Evolutionary conservation across 1,140 invertebrate genomes (phyloP), one percentile per base, ranked within the genome.

Genomic region (Micrasema longulum): DNA sequence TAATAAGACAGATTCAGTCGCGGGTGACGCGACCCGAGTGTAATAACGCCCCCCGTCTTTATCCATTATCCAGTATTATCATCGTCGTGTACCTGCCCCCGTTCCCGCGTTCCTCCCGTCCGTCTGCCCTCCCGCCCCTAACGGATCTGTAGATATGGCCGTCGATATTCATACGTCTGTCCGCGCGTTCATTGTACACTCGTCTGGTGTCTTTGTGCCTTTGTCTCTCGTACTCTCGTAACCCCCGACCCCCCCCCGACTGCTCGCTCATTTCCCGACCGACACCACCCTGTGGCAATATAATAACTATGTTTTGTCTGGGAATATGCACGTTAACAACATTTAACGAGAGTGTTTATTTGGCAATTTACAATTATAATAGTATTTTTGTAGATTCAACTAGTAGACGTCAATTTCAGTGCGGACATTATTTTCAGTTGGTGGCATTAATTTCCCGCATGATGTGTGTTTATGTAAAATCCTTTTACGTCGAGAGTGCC

Each of bases 91-190:
- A 23, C 35, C 31, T 41, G 10, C 50, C 12, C 14, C 55, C 43
- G 16, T 6, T 16, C n/a, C 35, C 69, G 31, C 64, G 18, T 14
- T 18, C 35, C 26, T 6, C 38, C 5, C 7, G 45, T 47, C 35
- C 22, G 47, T 52, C 68, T 64, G 43, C 16, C 9, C 41, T n/a
- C 26, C 26, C 2, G 26, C 26, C 26, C 41, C 67, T 70, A 74
- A 74, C 66, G 68, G 72, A 66, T 66, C 36, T 67, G 31, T 67
- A 57, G 72, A 74, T 74, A 43, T 68, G 60, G 38, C 26, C 68
- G 72, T 74, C 72, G 68, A 74, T 71, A 74, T 70, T 64, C 73
- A 62, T 62, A 57, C 55, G 65, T 62, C 72, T 74, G 67, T 41
- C 64, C 64, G 57, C 73, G 12, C 47, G 60, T 64, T 48, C 60